A percentile compares a stretch with the other conserved stretches of the same genome.
phyloP scores from a whole-genome alignment of 2,113 vertebrate genomes.

The Urocolius indicus region DNA sequence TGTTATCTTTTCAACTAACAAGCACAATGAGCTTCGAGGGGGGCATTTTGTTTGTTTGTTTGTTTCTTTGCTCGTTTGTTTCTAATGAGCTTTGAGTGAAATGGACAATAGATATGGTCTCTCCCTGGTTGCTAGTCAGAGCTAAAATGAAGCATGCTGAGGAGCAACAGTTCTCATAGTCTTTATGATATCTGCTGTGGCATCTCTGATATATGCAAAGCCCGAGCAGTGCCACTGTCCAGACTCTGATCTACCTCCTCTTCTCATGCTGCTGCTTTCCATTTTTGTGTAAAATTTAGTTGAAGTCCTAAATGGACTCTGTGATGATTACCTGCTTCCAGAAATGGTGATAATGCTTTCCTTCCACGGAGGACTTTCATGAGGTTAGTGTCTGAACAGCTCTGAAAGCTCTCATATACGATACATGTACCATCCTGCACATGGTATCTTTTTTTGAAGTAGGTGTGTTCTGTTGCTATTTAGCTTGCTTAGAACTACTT shows the following conservation, averaged over 20 bases:
- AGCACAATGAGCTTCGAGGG: not conserved
- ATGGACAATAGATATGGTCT: not conserved
- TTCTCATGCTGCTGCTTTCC: not conserved
- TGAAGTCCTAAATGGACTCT: not conserved
- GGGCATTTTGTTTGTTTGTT: not conserved
- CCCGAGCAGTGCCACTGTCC: not conserved
- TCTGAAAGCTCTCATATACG: not conserved
- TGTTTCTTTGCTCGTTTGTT: not conserved
- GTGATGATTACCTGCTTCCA: not conserved
- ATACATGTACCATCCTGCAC: not conserved
- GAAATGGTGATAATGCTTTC: not conserved
- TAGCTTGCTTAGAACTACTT: not conserved
- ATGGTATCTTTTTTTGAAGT: accelerated
- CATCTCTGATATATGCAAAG: not conserved
- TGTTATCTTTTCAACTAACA: not conserved
- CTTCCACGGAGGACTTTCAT: not conserved
- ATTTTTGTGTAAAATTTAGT: not conserved
- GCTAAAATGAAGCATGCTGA: not conserved
- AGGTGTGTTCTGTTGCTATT: not conserved
- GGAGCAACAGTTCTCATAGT: not conserved
- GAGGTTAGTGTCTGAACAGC: not conserved
- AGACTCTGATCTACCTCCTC: not conserved
- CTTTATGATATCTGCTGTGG: not conserved
- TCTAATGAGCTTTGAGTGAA: not conserved
- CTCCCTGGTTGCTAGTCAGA: not conserved